Conservation (phyloP, 2,113 vertebrate species). For the Sebastes schlegelii region DNA sequence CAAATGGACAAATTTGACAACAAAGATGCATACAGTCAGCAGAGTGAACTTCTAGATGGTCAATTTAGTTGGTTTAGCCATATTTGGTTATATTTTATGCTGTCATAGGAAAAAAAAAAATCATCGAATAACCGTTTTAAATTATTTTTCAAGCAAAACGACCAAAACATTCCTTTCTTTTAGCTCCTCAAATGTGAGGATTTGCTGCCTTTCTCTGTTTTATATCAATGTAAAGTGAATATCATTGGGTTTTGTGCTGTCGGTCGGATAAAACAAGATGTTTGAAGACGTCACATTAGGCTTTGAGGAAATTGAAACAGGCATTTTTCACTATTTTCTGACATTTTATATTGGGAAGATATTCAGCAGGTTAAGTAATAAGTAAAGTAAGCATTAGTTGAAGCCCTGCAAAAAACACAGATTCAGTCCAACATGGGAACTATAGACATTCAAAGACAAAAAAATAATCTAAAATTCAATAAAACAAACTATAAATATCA, state of each 20-base stretch:
- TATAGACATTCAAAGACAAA: background rate
- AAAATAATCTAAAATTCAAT: background rate
- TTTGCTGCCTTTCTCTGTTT: background rate
- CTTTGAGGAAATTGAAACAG: too few species aligned
- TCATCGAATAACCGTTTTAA: background rate
- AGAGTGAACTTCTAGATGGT: background rate
- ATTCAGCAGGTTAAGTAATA: background rate
- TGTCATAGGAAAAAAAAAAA: background rate
- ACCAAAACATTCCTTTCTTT: background rate
- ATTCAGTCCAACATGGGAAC: background rate
- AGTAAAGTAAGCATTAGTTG: background rate
- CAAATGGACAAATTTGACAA: background rate
- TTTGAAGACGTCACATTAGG: background rate
- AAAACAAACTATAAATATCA: background rate
- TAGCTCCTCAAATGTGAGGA: background rate
- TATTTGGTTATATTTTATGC: background rate
- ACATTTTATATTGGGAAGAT: background rate
- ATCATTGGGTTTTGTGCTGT: background rate
- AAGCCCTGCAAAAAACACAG: too few species aligned
- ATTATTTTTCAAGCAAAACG: background rate
- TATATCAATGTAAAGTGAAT: background rate
- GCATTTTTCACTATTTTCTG: too few species aligned
- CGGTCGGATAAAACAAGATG: background rate
- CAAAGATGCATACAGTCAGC: background rate
- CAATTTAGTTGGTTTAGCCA: background rate